Percentiles rank a stretch among this genome's conserved stretches.
These are phyloP conservation scores for Solea senegalensis DNA, from an alignment of 2,113 vertebrate genomes.

Conservation along the genomic window DNA sequence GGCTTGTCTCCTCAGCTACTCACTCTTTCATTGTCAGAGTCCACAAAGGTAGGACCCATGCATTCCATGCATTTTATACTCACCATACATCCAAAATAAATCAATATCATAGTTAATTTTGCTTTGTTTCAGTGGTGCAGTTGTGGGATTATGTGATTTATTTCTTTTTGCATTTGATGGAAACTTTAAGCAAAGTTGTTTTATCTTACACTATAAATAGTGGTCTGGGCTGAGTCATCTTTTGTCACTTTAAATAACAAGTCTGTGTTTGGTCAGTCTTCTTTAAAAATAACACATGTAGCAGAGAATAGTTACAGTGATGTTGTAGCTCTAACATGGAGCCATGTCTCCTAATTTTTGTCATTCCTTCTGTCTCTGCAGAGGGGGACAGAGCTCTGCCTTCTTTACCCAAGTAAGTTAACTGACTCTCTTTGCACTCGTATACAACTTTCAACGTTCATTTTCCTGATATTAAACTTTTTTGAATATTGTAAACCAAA, in stretches of 20 bases:
- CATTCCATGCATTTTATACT: background rate
- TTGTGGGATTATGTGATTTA: background rate
- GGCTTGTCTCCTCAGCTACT: conserved; percentile 88
- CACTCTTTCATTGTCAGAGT: conserved; percentile 95
- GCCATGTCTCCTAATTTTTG: conserved; percentile 15
- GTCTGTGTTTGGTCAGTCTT: conserved; percentile 13
- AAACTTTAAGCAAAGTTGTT: background rate
- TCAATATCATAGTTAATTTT: background rate
- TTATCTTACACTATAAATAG: background rate
- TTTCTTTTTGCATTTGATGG: background rate
- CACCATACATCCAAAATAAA: too few relatives aligned
- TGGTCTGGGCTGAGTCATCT: background rate
- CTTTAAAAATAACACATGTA: conserved; percentile 34
- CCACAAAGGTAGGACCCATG: conserved; percentile 89
- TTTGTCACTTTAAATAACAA: conserved; percentile 51
- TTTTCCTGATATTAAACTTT: too few relatives aligned
- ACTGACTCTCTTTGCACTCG: background rate
- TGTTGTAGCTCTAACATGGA: conserved; percentile 1
- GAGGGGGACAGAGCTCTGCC: conserved; percentile 97
- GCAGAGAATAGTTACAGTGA: conserved; percentile 9
- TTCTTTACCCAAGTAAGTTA: conserved; percentile 98
- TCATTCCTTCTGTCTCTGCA: conserved; percentile 73
- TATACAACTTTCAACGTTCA: background rate
- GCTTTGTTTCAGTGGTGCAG: background rate
- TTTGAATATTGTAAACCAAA: too few relatives aligned